Conservation (phyloP, 2,888 invertebrate genomes). For the Amiota mariae region DNA sequence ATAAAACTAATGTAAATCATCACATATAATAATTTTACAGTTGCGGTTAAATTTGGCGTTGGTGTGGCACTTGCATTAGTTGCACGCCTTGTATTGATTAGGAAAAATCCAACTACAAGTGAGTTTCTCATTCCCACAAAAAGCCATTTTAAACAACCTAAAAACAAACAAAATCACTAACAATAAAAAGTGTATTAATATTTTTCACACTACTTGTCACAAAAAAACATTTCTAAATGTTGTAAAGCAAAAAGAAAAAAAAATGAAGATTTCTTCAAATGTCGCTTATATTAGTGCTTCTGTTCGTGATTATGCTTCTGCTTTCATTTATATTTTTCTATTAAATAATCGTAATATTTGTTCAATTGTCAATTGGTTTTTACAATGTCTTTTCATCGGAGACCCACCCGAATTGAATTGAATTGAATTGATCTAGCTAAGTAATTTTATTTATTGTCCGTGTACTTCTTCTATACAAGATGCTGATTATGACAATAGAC, state of each 20-base stretch:
- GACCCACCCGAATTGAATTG: too few relatives aligned
- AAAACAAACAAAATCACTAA: slow-evolving; percentile 6
- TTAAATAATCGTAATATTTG: background rate
- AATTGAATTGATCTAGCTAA: too few relatives aligned
- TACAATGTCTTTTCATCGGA: too few relatives aligned
- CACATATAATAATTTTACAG: slow-evolving; percentile 78
- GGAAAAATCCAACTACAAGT: slow-evolving; percentile 77
- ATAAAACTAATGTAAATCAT: slow-evolving; percentile 18
- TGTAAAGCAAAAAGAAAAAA: too few relatives aligned
- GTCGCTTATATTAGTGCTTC: background rate
- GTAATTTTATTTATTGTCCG: too few relatives aligned
- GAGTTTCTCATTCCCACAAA: slow-evolving; percentile 59
- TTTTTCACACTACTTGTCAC: background rate
- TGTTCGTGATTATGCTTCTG: background rate
- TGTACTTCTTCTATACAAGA: too few relatives aligned
- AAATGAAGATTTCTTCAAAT: too few relatives aligned
- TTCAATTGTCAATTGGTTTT: background rate
- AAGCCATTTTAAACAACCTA: slow-evolving; percentile 10
- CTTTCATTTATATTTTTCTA: background rate
- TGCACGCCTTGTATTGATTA: slow-evolving; percentile 89
- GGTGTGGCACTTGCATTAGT: slow-evolving; percentile 88
- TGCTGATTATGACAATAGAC: too few relatives aligned
- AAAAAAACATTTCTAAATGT: background rate
- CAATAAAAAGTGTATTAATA: background rate
- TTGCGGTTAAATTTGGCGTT: slow-evolving; percentile 89